Percentiles rank a stretch among this genome's conserved stretches.
These are phyloP conservation scores for Abrostola tripartita DNA, from an alignment of 2,888 invertebrate genomes.

Conservation along the genomic window DNA sequence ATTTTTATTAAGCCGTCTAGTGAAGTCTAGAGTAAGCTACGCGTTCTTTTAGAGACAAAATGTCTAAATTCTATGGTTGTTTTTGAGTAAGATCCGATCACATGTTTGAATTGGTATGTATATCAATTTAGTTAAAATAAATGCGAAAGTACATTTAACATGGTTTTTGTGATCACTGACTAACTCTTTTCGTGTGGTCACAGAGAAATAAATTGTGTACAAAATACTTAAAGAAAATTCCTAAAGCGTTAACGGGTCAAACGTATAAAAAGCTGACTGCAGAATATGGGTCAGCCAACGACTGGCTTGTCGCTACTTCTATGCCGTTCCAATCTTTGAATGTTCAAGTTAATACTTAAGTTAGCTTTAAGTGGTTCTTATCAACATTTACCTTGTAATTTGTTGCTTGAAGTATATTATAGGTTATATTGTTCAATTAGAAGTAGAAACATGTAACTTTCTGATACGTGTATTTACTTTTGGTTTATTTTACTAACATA, in stretches of 20 bases:
- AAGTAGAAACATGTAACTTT: too few relatives aligned
- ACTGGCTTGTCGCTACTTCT: constrained; percentile 3
- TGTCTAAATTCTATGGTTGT: too few relatives aligned
- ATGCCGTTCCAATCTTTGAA: constrained; percentile 24
- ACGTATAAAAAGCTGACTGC: constrained; percentile 24
- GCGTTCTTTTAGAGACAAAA: too few relatives aligned
- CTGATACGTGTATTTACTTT: too few relatives aligned
- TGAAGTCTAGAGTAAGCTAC: too few relatives aligned
- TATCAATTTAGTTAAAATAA: too few relatives aligned
- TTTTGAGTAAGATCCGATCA: too few relatives aligned
- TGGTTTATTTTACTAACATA: too few relatives aligned
- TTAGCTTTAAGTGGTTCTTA: constrained; percentile 13
- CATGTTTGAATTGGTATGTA: too few relatives aligned
- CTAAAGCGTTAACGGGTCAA: constrained; percentile 22
- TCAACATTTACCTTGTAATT: constrained; percentile 17
- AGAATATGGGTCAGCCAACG: constrained; percentile 37
- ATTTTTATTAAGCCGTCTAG: too few relatives aligned
- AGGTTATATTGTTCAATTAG: background rate
- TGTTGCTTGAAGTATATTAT: background rate
- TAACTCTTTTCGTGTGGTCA: background rate
- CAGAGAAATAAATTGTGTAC: background rate
- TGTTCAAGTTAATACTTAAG: constrained; percentile 29
- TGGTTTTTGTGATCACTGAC: too few relatives aligned
- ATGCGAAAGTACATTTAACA: too few relatives aligned
- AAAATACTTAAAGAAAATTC: background rate